Evolutionary conservation across 2,888 invertebrate species (phyloP), one percentile per base, ranked within the genome.

Genomic region (Metalampra italica): DNA sequence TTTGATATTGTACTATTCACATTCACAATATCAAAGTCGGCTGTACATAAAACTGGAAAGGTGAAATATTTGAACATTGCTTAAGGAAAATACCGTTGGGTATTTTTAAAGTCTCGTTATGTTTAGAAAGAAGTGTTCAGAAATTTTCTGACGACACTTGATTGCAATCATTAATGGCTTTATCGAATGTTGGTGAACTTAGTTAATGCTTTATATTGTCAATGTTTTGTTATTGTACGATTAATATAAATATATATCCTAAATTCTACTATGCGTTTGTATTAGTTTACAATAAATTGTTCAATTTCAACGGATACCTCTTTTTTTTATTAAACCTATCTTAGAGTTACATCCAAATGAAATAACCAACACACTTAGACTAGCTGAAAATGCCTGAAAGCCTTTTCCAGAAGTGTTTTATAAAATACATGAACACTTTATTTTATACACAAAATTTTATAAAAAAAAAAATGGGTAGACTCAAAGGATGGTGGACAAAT

Each of bases 271-370:
- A 82, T 87, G 76, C 83, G 87, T 89, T 88, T 76, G 78, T 83
- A 87, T 88, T 83, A 87, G 82, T 89, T 87, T 82, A 81, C 80
- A 87, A 83, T 87, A 87, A 89, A 88, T 80, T 82, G 87, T 88
- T 88, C 85, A 62, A 84, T 77, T 79, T 80, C 80, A 75, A 70
- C 63, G 49, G 47, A 55, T 12, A 9, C 11, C 3, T n/a, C 7
- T 8, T 42, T 41, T 29, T 41, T 1, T 22, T 29, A n/a, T 4
- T 11, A 15, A 40, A 5, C 9, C 22, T n/a, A n/a, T n/a, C 12
- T 7, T 13, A 38, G 38, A 38, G 9, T 3, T 38, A 38, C 38
- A 2, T 34, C 1, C 11, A 4, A 11, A 34, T 11, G n/a, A n/a
- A n/a, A n/a, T 34, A 22, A 22, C 3, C 22, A 22, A 22, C 22